Conservation (phyloP, 1,140 invertebrate species). For the Aphaenogaster floridana region DNA sequence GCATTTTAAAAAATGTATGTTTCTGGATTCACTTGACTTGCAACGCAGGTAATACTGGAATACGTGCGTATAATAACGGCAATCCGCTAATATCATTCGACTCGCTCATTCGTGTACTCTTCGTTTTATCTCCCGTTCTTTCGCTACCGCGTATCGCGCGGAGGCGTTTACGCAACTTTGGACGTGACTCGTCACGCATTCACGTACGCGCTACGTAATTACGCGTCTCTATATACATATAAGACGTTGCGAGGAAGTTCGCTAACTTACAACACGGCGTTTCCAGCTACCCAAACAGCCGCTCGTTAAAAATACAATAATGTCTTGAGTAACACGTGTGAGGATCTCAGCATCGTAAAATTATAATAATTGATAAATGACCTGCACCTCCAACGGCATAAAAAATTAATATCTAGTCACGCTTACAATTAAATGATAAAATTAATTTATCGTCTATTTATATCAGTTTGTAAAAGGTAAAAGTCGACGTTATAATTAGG, state of each 20-base stretch:
- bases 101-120: neutral
- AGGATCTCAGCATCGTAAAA: neutral
- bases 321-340: neutral
- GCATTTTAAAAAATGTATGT: neutral
- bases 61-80: neutral
- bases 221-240: constrained; percentile 30
- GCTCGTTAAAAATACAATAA: constrained; percentile 25
- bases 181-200: constrained; percentile 60
- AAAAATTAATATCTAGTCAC: neutral
- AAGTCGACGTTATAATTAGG: neutral
- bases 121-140: constrained; percentile 14
- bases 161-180: constrained; percentile 14
- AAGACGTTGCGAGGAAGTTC: constrained; percentile 40
- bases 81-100: neutral
- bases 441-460: neutral
- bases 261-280: constrained; percentile 31
- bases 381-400: neutral
- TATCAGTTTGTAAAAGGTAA: neutral
- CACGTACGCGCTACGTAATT: constrained; percentile 45
- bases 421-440: neutral
- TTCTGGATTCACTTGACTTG: neutral
- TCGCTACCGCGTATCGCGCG: neutral
- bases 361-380: constrained; percentile 24
- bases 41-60: neutral
- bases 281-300: constrained; percentile 8